A percentile compares a stretch with the other conserved stretches of the same genome.
Conservation (phyloP, 2,888 invertebrate species). For the Pristionchus maxplancki region DNA sequence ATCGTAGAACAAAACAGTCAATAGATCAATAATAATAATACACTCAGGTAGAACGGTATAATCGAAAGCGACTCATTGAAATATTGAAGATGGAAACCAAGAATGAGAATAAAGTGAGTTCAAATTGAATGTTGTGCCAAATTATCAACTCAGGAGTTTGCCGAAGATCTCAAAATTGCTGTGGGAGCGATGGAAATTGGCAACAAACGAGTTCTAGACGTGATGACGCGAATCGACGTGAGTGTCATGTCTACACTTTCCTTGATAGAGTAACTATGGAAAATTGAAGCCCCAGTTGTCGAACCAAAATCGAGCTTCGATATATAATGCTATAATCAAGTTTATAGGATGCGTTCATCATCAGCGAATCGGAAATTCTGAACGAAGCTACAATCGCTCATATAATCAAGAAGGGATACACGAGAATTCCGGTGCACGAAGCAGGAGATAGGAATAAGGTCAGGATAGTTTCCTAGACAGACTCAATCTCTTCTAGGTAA, state of each 20-base stretch:
- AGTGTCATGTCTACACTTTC: conserved; percentile 1
- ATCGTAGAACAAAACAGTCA: neutral
- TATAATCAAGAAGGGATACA: conserved; percentile 55
- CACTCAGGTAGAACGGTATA: conserved; percentile 59
- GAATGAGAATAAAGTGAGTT: conserved; percentile 50
- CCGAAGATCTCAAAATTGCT: conserved; percentile 71
- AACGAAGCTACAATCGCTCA: conserved; percentile 49
- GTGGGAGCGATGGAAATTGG: conserved; percentile 72
- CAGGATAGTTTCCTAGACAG: too few relatives aligned
- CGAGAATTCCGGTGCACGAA: conserved; percentile 55
- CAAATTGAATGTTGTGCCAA: neutral
- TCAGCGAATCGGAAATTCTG: conserved; percentile 52
- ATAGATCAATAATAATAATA: neutral
- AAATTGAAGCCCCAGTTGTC: neutral
- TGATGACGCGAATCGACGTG: conserved; percentile 71
- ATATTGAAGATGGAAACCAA: conserved; percentile 65
- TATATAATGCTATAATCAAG: too few relatives aligned
- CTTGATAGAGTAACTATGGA: neutral
- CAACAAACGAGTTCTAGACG: conserved; percentile 68
- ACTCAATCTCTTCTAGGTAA: conserved; percentile 16
- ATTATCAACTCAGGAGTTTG: conserved; percentile 56
- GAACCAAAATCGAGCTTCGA: too few relatives aligned
- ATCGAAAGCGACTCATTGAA: conserved; percentile 65
- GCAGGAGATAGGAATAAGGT: conserved; percentile 55
- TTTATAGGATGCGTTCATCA: conserved; percentile 55